These are phyloP conservation scores for Vespertilio murinus DNA, from an alignment of 2,797 vertebrate genomes.

Conservation along the genomic window DNA sequence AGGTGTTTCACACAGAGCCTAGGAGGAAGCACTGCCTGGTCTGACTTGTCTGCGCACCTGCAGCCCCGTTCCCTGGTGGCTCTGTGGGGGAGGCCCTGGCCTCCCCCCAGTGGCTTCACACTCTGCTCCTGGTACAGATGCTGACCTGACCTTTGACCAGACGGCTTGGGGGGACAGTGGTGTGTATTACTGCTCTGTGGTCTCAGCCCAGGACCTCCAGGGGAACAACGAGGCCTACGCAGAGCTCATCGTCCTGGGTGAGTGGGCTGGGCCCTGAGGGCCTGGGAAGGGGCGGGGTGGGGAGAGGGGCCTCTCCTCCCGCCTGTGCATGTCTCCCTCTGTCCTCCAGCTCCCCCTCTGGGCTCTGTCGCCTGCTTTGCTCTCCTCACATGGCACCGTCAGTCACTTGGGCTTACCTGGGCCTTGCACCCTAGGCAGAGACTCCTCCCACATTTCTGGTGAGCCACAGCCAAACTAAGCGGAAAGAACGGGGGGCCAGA, in stretches of 20 bases:
- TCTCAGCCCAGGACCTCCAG: conserved; percentile 87
- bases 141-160: conserved; percentile 90
- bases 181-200: conserved; percentile 90
- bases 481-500: not conserved
- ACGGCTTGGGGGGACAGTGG: conserved; percentile 94
- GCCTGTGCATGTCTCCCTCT: not conserved
- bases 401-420: conserved; percentile 66
- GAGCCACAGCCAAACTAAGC: conserved; percentile 22
- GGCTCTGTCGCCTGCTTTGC: conserved; percentile 62
- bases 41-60: not conserved
- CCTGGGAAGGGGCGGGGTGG: not conserved
- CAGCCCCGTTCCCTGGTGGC: not conserved
- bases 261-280: conserved; percentile 60
- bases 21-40: too few relatives aligned
- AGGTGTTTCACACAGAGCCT: not conserved
- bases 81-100: accelerated
- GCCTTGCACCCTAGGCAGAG: conserved; percentile 42
- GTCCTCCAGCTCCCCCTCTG: not conserved
- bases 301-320: not conserved
- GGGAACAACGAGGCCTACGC: conserved; percentile 91
- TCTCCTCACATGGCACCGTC: not conserved
- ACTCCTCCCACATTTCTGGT: not conserved
- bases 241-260: conserved; percentile 92
- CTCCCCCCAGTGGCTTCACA: not conserved
- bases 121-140: conserved; percentile 81